Percentiles rank a stretch among this genome's conserved stretches.
Conservation (phyloP, 2,797 vertebrate genomes). For the Sphenodon punctatus region DNA sequence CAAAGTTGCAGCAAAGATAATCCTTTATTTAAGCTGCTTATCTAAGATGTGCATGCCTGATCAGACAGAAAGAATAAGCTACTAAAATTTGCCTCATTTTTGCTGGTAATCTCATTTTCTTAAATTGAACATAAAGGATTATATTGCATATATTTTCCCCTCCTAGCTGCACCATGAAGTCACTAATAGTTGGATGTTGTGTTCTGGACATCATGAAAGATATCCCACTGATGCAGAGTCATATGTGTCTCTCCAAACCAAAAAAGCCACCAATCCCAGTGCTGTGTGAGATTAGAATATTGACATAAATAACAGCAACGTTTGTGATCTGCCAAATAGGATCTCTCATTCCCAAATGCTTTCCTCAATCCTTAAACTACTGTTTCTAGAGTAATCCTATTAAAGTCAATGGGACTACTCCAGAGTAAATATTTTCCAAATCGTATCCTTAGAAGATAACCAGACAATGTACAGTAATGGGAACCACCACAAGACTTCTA, state of each 20-base stretch:
- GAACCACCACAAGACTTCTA: no score
- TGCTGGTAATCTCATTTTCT: neutral
- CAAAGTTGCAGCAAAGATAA: neutral
- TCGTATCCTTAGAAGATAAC: neutral
- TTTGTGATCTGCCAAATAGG: neutral
- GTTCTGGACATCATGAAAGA: neutral
- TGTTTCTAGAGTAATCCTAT: no score
- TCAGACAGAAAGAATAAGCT: neutral
- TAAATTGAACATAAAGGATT: neutral
- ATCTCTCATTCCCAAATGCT: neutral
- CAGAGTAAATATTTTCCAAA: no score
- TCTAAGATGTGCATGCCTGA: neutral
- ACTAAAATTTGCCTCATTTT: neutral
- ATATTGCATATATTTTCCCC: neutral
- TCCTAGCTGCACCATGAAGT: neutral
- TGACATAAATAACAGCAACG: neutral
- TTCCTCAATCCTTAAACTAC: no score
- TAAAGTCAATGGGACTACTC: no score
- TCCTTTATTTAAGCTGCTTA: neutral
- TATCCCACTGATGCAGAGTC: neutral
- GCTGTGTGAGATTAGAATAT: neutral
- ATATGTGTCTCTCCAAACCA: neutral
- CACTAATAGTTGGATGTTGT: neutral
- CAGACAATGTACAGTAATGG: neutral
- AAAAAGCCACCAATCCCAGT: neutral